These are phyloP conservation scores for Vidua macroura DNA, from an alignment of 2,113 vertebrate species.

Conservation along the genomic window DNA sequence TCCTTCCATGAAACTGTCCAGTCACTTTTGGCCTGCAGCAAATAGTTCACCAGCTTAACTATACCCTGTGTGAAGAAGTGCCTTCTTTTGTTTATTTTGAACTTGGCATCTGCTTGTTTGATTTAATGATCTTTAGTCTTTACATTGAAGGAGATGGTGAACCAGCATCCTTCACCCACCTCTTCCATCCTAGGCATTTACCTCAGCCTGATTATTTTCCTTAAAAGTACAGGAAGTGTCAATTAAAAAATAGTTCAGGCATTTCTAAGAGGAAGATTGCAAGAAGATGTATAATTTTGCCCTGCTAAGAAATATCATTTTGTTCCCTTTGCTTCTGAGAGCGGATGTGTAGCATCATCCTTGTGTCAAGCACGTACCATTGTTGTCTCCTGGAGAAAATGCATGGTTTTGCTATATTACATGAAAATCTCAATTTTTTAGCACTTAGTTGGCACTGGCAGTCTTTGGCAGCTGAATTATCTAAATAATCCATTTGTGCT, in stretches of 20 bases:
- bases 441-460: neutral
- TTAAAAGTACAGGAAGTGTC: conserved; percentile 2
- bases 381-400: neutral
- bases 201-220: conserved; percentile 1
- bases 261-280: conserved; percentile 30
- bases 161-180: neutral
- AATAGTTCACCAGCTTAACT: neutral
- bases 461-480: neutral
- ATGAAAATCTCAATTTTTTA: neutral
- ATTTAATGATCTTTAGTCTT: conserved; percentile 1
- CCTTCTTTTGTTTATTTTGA: conserved; percentile 25
- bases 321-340: neutral
- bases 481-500: neutral
- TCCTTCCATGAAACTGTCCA: neutral
- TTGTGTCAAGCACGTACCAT: neutral
- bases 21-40: conserved; percentile 33
- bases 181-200: neutral
- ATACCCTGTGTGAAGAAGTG: neutral
- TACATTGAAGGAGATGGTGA: neutral
- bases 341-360: neutral
- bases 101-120: conserved; percentile 49
- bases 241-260: conserved; percentile 46
- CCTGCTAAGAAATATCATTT: neutral
- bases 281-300: conserved; percentile 1
- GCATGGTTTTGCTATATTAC: neutral